phyloP scores from a whole-genome alignment of 2,113 vertebrate species.

The Heterocephalus glaber region DNA sequence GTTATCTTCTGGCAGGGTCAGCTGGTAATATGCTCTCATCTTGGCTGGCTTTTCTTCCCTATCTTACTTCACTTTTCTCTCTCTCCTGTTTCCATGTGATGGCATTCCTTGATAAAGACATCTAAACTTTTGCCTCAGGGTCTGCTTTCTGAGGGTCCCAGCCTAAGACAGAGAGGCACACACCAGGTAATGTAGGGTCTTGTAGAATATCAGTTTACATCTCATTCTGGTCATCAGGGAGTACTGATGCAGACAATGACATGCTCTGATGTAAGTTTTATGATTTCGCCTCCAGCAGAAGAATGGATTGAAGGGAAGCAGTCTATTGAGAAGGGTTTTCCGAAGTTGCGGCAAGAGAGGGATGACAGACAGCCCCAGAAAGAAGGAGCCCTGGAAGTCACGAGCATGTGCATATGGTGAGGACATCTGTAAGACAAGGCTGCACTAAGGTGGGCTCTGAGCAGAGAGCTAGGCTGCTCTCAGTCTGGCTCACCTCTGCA shows the following conservation, averaged over 20 bases:
- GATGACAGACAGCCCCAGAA: neutral
- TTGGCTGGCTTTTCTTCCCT: neutral
- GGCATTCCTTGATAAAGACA: neutral
- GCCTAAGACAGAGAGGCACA: neutral
- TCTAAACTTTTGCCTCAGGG: neutral
- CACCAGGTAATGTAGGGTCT: neutral
- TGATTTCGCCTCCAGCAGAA: neutral
- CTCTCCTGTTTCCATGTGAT: neutral
- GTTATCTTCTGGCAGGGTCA: neutral
- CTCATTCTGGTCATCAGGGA: slow-evolving; percentile 13
- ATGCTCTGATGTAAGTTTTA: neutral
- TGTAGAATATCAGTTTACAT: neutral
- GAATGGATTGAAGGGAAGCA: neutral
- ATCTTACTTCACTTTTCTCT: neutral
- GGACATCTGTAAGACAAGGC: neutral
- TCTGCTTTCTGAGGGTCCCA: neutral
- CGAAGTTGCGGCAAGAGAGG: neutral
- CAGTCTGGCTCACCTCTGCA: neutral
- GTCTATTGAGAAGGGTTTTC: neutral
- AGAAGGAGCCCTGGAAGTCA: neutral
- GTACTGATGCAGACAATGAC: neutral
- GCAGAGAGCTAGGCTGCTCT: neutral
- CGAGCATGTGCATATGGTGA: neutral
- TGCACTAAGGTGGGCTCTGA: neutral
- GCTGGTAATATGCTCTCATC: neutral